Evolutionary conservation across 2,797 vertebrate species (phyloP).

Genomic region (Gambelia wislizenii): DNA sequence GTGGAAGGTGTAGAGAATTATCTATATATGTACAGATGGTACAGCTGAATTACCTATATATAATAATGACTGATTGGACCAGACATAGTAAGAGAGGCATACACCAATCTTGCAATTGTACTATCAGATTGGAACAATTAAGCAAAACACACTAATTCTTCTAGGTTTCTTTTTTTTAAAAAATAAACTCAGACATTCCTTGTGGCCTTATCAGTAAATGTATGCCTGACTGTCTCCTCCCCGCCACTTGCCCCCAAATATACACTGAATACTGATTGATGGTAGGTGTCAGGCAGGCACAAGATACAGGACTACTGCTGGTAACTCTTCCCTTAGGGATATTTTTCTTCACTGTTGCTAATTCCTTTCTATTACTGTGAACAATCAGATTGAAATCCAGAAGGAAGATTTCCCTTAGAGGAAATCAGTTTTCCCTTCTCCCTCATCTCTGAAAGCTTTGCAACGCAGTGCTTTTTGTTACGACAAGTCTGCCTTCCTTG

Average conservation of each 20-base stretch:
- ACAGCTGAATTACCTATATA: not conserved
- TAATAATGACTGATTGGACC: not conserved
- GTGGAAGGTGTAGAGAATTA: not conserved
- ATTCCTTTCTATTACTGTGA: slow-evolving; percentile 53
- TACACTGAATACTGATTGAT: slow-evolving; percentile 25
- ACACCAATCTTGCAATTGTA: not conserved
- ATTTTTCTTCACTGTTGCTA: slow-evolving; percentile 21
- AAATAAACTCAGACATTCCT: not conserved
- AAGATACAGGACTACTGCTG: not conserved
- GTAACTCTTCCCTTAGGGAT: not conserved
- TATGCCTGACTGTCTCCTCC: not conserved
- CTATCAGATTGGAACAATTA: not conserved
- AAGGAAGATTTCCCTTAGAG: slow-evolving; percentile 20
- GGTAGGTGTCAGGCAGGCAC: not conserved
- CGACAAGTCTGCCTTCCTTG: not conserved
- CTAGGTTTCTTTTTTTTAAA: not conserved
- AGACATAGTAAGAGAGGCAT: not conserved
- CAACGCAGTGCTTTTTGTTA: slow-evolving; percentile 20
- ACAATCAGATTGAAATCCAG: slow-evolving; percentile 37
- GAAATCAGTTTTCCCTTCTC: slow-evolving; percentile 38
- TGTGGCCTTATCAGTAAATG: not conserved
- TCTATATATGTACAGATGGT: too few species aligned
- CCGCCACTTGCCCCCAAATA: not conserved
- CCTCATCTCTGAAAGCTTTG: slow-evolving; percentile 40
- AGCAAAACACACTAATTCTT: not conserved